Evolutionary conservation across 2,113 vertebrate genomes (phyloP).

Genomic region (Chloropsis cyanopogon): DNA sequence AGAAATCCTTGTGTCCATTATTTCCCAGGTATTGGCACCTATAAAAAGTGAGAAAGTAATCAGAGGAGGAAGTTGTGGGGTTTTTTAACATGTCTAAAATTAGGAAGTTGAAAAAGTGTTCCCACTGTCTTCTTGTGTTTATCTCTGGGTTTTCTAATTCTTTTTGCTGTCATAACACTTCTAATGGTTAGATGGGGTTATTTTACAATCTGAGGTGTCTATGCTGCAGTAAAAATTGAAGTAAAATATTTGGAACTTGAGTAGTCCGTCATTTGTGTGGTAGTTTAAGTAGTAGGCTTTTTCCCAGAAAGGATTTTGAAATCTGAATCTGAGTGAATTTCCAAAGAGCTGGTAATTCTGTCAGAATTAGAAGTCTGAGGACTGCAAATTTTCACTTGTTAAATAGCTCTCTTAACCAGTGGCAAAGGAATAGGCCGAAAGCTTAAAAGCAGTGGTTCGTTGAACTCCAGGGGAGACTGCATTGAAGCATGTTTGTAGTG

Average conservation of each 20-base stretch:
- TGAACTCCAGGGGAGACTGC: background rate
- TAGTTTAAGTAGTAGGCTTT: constrained; percentile 18
- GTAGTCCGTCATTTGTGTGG: background rate
- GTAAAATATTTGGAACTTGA: background rate
- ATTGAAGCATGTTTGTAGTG: background rate
- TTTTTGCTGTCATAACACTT: background rate
- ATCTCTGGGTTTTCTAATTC: background rate
- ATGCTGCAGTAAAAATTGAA: background rate
- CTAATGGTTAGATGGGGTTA: background rate
- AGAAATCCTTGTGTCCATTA: background rate
- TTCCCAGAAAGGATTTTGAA: constrained; percentile 16
- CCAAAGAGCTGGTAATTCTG: background rate
- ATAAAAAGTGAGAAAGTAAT: background rate
- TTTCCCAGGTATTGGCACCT: background rate
- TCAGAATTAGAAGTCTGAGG: background rate
- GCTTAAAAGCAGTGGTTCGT: background rate
- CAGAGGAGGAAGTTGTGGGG: background rate
- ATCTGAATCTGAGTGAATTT: constrained; percentile 12
- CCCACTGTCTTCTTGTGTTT: background rate
- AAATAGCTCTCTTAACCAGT: background rate
- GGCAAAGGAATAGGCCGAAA: background rate
- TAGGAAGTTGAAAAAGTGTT: background rate
- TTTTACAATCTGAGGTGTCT: background rate
- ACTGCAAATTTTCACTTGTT: constrained; percentile 1
- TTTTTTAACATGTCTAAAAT: background rate